phyloP scores from a whole-genome alignment of 2,113 vertebrate species.

The Genyomyrus donnyi region DNA sequence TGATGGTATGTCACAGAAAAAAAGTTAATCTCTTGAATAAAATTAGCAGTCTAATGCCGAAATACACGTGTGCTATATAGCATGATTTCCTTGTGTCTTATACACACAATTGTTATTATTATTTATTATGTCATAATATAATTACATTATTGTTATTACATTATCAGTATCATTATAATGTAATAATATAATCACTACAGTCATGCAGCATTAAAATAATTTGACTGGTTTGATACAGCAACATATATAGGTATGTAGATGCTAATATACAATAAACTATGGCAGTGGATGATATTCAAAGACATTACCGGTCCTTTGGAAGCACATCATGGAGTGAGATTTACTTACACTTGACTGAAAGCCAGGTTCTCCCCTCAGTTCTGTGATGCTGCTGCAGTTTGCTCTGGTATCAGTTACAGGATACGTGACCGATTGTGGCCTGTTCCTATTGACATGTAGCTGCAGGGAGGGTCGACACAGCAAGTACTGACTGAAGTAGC shows the following conservation, averaged over 20 bases:
- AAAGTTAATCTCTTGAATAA: background rate
- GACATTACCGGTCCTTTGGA: background rate
- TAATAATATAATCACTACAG: background rate
- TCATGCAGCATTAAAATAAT: background rate
- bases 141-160: too few species aligned
- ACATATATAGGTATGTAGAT: background rate
- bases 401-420: background rate
- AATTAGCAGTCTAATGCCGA: background rate
- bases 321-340: background rate
- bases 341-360: background rate
- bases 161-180: too few species aligned
- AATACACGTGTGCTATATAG: background rate
- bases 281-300: background rate
- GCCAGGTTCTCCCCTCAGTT: background rate
- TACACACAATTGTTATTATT: background rate
- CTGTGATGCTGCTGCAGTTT: background rate
- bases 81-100: background rate
- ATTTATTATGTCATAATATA: too few species aligned
- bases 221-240: background rate
- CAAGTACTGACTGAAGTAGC: background rate
- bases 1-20: constrained; percentile 21
- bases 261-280: background rate
- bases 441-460: background rate
- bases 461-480: background rate
- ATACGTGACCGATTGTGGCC: background rate